Conservation (phyloP, 2,888 invertebrate genomes). For the Calephelis perditalis region DNA sequence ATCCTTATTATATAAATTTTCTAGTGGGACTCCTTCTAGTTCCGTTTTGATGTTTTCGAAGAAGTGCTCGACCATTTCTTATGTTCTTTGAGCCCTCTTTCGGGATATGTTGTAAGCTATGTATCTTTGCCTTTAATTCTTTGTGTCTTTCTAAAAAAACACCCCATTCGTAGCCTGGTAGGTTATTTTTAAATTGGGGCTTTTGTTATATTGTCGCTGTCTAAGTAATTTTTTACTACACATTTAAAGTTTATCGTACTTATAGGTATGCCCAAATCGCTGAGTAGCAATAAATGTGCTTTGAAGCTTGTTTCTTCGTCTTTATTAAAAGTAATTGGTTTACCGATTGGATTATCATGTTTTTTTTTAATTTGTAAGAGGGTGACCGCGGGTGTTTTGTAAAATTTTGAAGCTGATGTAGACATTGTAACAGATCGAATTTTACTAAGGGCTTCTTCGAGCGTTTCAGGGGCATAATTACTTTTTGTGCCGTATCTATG, state of each 20-base stretch:
- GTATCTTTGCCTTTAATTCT: slow-evolving; percentile 8
- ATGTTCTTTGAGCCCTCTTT: slow-evolving; percentile 1
- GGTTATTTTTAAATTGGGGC: neutral
- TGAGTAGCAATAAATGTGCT: slow-evolving; percentile 14
- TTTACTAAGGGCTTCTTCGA: too few relatives aligned
- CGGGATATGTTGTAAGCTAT: slow-evolving; percentile 13
- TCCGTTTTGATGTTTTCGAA: slow-evolving; percentile 14
- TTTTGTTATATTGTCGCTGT: slow-evolving; percentile 10
- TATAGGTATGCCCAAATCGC: slow-evolving; percentile 14
- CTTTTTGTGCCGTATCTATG: too few relatives aligned
- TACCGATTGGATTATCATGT: slow-evolving; percentile 10
- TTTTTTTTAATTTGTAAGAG: slow-evolving; percentile 11
- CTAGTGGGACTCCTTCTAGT: slow-evolving; percentile 14
- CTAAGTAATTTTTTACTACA: slow-evolving; percentile 14
- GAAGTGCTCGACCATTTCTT: slow-evolving; percentile 12
- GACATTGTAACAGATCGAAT: slow-evolving; percentile 1
- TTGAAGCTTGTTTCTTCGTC: slow-evolving; percentile 13
- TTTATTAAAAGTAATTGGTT: slow-evolving; percentile 6
- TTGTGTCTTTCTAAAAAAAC: slow-evolving; percentile 12
- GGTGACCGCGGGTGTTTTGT: slow-evolving; percentile 6
- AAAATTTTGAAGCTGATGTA: slow-evolving; percentile 14
- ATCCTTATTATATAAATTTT: slow-evolving; percentile 12
- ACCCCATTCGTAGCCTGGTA: slow-evolving; percentile 10
- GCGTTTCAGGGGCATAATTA: too few relatives aligned
- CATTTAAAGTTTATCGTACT: slow-evolving; percentile 3